These are phyloP conservation scores for Nannoperca australis DNA, from an alignment of 2,797 vertebrate species.

Conservation along the genomic window DNA sequence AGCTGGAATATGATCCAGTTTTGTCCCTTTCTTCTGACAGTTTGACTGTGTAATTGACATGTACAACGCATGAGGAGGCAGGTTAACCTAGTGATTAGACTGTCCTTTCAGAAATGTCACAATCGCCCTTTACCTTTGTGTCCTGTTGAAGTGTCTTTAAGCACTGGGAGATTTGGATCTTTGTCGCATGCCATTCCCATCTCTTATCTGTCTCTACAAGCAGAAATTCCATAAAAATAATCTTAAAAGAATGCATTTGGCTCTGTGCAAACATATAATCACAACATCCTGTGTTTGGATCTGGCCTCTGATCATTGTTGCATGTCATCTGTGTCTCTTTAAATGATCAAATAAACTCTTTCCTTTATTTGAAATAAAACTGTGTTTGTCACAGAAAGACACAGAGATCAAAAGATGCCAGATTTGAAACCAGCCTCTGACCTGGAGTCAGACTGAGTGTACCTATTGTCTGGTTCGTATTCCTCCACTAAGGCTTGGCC, in stretches of 20 bases:
- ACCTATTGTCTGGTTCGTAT: conserved; percentile 52
- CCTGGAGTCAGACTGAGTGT: conserved; percentile 59
- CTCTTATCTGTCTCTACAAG: conserved; percentile 34
- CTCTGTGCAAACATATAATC: conserved; percentile 47
- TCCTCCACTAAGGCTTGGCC: conserved; percentile 33
- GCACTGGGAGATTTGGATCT: conserved; percentile 19
- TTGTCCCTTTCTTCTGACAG: background rate
- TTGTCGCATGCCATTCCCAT: conserved; percentile 42
- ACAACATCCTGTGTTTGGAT: conserved; percentile 61
- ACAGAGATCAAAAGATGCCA: conserved; percentile 63
- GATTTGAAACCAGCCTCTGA: conserved; percentile 45
- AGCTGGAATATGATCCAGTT: background rate
- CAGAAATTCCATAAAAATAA: conserved; percentile 46
- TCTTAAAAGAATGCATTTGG: conserved; percentile 41
- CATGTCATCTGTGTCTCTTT: conserved; percentile 66
- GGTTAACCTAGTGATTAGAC: background rate
- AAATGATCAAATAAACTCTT: conserved; percentile 53
- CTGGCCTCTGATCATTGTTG: conserved; percentile 61
- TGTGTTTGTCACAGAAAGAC: conserved; percentile 46
- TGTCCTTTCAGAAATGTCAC: no score
- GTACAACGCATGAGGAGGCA: background rate
- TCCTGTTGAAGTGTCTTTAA: conserved; percentile 15
- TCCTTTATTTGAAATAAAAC: conserved; percentile 66
- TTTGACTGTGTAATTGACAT: background rate
- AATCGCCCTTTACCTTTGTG: background rate